Evolutionary conservation across 1,140 invertebrate species (phyloP), one percentile per base, ranked within the genome.

Genomic region (Drosophila varians): DNA sequence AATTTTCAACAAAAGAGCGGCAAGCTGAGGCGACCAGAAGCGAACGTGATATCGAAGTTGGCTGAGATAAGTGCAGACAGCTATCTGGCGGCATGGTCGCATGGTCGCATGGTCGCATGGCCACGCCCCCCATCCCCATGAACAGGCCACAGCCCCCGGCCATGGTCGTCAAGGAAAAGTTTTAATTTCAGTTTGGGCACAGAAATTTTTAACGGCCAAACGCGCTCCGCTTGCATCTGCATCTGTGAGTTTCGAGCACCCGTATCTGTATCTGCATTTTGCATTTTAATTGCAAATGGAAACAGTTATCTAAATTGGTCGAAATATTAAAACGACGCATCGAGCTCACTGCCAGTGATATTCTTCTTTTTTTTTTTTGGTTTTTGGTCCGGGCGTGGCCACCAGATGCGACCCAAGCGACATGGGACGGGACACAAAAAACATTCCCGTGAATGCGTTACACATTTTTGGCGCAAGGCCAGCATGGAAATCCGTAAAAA

Each of bases 271-370:
- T 57, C 64, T 89, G 77, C 80, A 89, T 80, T 89, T 89, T 89
- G 74, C 79, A 89, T 86, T 89, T 89, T 89, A 89, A 89, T 89
- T 89, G 86, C 86, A 89, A 89, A 89, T 89, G 86, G 86, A 89
- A 89, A 80, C 86, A 84, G 86, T 89, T 89, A 89, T 89, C 86
- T 89, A 89, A 89, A 89, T 89, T 89, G 86, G 79, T 80, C 74
- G 88, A 89, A 80, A 89, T 86, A 89, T 89, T 84, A 89, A 80
- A 86, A 74, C 82, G 77, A 87, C 71, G 75, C 82, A 80, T 74
- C 47, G 60, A 25, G 74, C 25, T 38, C 26, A 23, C 16, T 47
- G 3, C 19, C 31, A n/a, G 5, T 49, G 47, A 40, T 48, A 56
- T 42, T 18, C 1, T 34, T 3, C 4, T 23, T 21, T 51, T 64